Conservation (phyloP, 2,888 invertebrate genomes). For the Brachycybe producta region DNA sequence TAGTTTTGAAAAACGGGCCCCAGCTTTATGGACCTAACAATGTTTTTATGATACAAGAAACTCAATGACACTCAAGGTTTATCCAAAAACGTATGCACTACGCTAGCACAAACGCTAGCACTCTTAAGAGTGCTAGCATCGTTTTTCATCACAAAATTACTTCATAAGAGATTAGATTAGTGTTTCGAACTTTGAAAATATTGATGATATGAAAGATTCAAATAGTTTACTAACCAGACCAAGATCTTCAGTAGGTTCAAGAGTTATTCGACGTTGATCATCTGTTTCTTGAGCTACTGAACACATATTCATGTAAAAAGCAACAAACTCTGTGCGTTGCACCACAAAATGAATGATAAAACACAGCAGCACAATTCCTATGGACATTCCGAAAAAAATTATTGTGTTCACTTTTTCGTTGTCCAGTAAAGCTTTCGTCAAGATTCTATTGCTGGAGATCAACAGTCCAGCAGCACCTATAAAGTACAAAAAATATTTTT, state of each 20-base stretch:
- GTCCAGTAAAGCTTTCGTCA: conserved; percentile 63
- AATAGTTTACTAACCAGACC: conserved; percentile 51
- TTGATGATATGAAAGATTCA: too few relatives aligned
- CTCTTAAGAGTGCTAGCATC: too few relatives aligned
- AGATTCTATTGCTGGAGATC: conserved; percentile 68
- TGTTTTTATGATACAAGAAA: too few relatives aligned
- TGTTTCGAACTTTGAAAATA: too few relatives aligned
- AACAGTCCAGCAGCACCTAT: conserved; percentile 73
- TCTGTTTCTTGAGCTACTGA: conserved; percentile 35
- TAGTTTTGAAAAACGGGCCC: too few relatives aligned
- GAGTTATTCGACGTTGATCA: conserved; percentile 50
- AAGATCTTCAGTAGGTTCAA: conserved; percentile 74
- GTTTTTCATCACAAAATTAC: too few relatives aligned
- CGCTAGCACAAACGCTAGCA: too few relatives aligned
- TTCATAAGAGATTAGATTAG: too few relatives aligned
- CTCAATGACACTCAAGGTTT: too few relatives aligned
- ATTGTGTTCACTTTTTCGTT: conserved; percentile 70
- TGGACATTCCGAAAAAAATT: conserved; percentile 71
- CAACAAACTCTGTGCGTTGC: conserved; percentile 65
- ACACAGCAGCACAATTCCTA: conserved; percentile 59
- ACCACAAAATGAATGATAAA: conserved; percentile 63
- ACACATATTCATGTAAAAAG: conserved; percentile 63
- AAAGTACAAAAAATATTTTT: neutral
- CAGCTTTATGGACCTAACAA: too few relatives aligned
- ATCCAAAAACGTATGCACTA: too few relatives aligned